phyloP scores from a whole-genome alignment of 2,797 vertebrate species.

The Pempheris klunzingeri region DNA sequence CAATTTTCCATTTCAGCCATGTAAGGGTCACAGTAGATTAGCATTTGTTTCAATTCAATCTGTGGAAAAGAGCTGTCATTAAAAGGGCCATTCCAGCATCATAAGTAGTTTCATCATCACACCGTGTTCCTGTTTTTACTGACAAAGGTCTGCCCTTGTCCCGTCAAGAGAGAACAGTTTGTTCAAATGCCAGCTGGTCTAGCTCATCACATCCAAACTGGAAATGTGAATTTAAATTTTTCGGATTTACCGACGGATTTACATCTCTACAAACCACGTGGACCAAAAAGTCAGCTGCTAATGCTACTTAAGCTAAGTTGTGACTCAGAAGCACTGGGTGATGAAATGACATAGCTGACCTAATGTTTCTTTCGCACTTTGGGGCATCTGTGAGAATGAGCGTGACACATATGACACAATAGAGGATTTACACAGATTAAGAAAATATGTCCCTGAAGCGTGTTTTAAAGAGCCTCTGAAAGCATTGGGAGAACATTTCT shows the following conservation, averaged over 20 bases:
- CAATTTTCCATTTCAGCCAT: constrained; percentile 89
- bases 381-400: constrained; percentile 19
- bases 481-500: not conserved
- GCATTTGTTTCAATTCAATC: constrained; percentile 93
- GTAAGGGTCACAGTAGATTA: constrained; percentile 92
- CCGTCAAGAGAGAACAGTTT: constrained; percentile 1
- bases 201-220: not conserved
- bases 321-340: constrained; percentile 30
- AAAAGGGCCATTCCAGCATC: constrained; percentile 14
- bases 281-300: constrained; percentile 51
- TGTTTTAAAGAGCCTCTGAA: constrained; percentile 20
- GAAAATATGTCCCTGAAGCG: constrained; percentile 10
- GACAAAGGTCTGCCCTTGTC: constrained; percentile 13
- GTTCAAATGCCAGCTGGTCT: not conserved
- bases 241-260: constrained; percentile 6
- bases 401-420: constrained; percentile 26
- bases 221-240: not conserved
- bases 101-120: constrained; percentile 25
- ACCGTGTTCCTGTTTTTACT: not conserved
- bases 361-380: constrained; percentile 37
- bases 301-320: constrained; percentile 51
- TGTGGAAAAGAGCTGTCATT: constrained; percentile 76
- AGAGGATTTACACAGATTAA: constrained; percentile 51
- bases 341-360: constrained; percentile 41
- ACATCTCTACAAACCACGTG: constrained; percentile 33